phyloP scores from a whole-genome alignment of 2,888 invertebrate species.

The Amphipyra tragopoginis region DNA sequence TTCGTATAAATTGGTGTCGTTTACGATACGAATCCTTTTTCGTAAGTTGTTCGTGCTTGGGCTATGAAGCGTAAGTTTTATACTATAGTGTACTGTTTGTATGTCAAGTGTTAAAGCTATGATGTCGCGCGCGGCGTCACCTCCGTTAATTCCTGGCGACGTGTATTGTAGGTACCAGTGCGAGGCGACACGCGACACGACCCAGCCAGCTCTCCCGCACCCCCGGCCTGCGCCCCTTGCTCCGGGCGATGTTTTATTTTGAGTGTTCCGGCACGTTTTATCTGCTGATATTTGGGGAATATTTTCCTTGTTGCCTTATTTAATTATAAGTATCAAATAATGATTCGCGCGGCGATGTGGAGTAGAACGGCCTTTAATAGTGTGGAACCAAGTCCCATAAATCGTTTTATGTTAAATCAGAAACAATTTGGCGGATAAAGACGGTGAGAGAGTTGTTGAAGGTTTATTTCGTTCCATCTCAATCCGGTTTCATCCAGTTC shows the following conservation, averaged over 20 bases:
- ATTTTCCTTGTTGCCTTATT: neutral
- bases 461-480: constrained; percentile 42
- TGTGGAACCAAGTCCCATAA: neutral
- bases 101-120: no score
- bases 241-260: neutral
- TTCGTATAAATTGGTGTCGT: no score
- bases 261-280: neutral
- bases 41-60: no score
- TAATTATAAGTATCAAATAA: constrained; percentile 3
- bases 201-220: neutral
- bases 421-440: constrained; percentile 15
- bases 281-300: neutral
- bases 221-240: neutral
- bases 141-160: neutral
- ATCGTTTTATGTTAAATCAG: constrained; percentile 6
- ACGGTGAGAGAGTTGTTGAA: constrained; percentile 22
- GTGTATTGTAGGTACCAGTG: neutral
- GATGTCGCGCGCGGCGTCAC: no score
- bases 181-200: neutral
- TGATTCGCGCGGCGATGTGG: neutral
- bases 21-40: no score
- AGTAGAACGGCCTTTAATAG: neutral
- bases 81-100: no score
- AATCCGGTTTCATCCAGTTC: constrained; percentile 51
- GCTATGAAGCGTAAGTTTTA: no score